Evolutionary conservation across 2,797 vertebrate genomes (phyloP).

Genomic region (Labroides dimidiatus): DNA sequence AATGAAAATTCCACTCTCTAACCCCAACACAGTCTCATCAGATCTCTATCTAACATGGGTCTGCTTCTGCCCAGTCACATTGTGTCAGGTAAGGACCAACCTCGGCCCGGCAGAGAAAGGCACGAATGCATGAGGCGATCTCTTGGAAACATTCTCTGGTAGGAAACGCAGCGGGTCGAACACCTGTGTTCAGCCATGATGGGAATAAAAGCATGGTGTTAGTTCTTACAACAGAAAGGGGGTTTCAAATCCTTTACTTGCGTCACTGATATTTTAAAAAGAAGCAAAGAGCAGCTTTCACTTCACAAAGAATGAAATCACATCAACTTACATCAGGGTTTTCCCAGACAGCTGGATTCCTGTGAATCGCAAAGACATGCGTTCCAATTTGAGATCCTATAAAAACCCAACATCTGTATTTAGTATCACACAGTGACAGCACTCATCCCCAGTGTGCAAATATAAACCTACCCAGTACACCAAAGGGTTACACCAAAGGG

Average conservation of each 20-base stretch:
- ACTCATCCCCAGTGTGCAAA: too few species aligned
- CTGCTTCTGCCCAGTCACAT: background rate
- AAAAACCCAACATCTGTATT: background rate
- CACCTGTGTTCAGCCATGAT: slow-evolving; percentile 72
- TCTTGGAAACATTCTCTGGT: slow-evolving; percentile 84
- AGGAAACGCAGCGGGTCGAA: slow-evolving; percentile 91
- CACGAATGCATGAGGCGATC: slow-evolving; percentile 87
- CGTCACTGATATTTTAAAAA: background rate
- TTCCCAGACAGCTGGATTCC: slow-evolving; percentile 81
- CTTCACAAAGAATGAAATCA: too few species aligned
- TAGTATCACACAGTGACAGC: background rate
- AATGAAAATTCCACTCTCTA: too few species aligned
- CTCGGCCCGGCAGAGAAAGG: slow-evolving; percentile 91
- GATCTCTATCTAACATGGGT: too few species aligned
- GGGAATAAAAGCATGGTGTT: background rate
- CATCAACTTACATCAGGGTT: slow-evolving; percentile 78
- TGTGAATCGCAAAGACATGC: slow-evolving; percentile 76
- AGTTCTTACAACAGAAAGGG: background rate
- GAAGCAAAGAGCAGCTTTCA: too few species aligned
- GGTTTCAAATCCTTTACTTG: background rate
- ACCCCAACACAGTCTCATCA: too few species aligned
- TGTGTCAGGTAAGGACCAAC: slow-evolving; percentile 70
- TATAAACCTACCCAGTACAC: too few species aligned
- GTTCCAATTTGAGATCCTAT: slow-evolving; percentile 71
- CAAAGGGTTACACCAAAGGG: background rate